phyloP scores from a whole-genome alignment of 2,797 vertebrate genomes.

The Danio jaintianensis region DNA sequence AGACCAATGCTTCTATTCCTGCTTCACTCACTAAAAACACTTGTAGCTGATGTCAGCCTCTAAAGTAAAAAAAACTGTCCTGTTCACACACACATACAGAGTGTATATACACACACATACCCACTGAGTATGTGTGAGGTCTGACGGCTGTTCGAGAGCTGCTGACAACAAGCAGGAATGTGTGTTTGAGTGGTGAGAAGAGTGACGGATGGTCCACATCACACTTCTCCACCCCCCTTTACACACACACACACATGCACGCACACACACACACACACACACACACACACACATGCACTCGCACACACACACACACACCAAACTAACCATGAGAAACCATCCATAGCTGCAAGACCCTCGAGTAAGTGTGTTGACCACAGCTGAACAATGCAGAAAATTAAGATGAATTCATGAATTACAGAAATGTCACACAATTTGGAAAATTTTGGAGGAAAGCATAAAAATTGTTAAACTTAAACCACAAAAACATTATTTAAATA shows the following conservation, averaged over 20 bases:
- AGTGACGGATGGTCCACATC: slow-evolving; percentile 8
- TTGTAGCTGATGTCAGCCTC: neutral
- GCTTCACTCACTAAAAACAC: slow-evolving; percentile 15
- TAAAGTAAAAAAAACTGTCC: neutral
- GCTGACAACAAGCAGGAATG: slow-evolving; percentile 37
- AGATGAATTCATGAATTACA: too few relatives aligned
- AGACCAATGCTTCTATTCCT: neutral
- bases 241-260: neutral
- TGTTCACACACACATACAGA: slow-evolving; percentile 5
- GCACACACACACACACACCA: too few relatives aligned
- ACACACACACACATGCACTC: too few relatives aligned
- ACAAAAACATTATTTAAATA: too few relatives aligned
- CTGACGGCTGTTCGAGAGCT: slow-evolving; percentile 32
- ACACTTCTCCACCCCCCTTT: neutral
- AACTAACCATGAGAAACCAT: too few relatives aligned
- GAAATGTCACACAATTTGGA: too few relatives aligned
- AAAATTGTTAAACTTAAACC: too few relatives aligned
- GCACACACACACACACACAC: too few relatives aligned
- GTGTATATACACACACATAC: slow-evolving; percentile 27
- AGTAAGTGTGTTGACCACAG: neutral
- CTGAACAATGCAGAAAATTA: too few relatives aligned
- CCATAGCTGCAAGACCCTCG: neutral
- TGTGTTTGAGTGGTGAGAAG: slow-evolving; percentile 29
- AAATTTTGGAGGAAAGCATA: too few relatives aligned
- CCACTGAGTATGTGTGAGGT: slow-evolving; percentile 49